These are phyloP conservation scores for Heliconius congener DNA, from an alignment of 1,140 invertebrate genomes.

Conservation along the genomic window DNA sequence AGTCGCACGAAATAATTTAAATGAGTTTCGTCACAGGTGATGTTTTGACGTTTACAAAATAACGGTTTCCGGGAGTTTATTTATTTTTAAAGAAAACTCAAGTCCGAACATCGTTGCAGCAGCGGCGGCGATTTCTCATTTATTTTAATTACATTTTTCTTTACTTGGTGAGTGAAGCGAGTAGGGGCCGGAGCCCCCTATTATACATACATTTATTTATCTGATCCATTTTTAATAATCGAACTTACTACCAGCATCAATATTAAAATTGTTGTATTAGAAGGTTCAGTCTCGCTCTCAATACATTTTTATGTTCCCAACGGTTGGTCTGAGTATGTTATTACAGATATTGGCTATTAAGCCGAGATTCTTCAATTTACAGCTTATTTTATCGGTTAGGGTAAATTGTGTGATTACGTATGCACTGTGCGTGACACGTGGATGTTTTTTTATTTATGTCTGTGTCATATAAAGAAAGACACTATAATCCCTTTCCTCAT, in stretches of 20 bases:
- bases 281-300: neutral
- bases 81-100: no score
- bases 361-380: constrained; percentile 10
- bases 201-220: neutral
- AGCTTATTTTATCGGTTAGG: neutral
- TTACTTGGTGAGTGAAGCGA: no score
- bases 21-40: no score
- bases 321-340: constrained; percentile 4
- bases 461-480: neutral
- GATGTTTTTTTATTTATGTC: constrained; percentile 5
- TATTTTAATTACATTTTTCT: no score
- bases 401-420: constrained; percentile 2
- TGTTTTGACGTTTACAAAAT: no score
- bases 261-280: neutral
- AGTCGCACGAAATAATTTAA: no score
- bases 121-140: no score
- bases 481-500: neutral
- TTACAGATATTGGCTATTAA: constrained; percentile 12
- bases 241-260: neutral
- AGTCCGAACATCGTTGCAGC: no score
- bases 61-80: no score
- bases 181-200: no score
- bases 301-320: constrained; percentile 5
- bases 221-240: neutral
- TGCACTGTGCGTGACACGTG: constrained; percentile 5